Percentiles rank a stretch among this genome's conserved stretches.
These are phyloP conservation scores for Stercorarius parasiticus DNA, from an alignment of 2,113 vertebrate genomes.

Conservation along the genomic window DNA sequence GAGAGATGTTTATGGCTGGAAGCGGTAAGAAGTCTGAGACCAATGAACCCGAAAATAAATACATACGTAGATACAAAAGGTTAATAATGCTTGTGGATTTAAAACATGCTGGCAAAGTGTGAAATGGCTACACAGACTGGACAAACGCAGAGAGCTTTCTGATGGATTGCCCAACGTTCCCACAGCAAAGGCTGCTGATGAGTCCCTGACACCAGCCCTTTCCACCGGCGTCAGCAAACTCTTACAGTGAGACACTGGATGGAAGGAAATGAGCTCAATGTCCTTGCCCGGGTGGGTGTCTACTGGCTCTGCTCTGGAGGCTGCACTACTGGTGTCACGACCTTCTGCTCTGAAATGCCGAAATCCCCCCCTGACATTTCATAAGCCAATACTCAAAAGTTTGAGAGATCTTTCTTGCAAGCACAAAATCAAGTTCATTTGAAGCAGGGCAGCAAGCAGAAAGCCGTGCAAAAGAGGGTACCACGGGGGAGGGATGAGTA, in stretches of 20 bases:
- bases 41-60: neutral
- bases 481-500: fast-evolving
- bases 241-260: fast-evolving
- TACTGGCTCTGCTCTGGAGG: neutral
- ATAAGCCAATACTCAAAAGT: neutral
- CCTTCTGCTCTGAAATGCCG: neutral
- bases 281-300: neutral
- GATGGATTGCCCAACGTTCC: neutral
- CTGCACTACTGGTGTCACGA: neutral
- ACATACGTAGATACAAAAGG: neutral
- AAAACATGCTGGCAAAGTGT: neutral
- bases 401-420: neutral
- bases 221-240: neutral
- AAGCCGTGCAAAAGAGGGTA: neutral
- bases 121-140: neutral
- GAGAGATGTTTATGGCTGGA: neutral
- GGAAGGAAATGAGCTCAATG: neutral
- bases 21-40: neutral
- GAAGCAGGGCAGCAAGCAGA: neutral
- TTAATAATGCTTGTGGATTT: neutral
- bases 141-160: constrained; percentile 5
- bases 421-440: neutral
- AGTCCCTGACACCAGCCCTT: neutral
- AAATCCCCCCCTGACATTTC: fast-evolving
- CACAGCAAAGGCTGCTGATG: neutral